Base-by-base conservation (phyloP, 2,888 invertebrate species). In the Andrena bucephala region DNA sequence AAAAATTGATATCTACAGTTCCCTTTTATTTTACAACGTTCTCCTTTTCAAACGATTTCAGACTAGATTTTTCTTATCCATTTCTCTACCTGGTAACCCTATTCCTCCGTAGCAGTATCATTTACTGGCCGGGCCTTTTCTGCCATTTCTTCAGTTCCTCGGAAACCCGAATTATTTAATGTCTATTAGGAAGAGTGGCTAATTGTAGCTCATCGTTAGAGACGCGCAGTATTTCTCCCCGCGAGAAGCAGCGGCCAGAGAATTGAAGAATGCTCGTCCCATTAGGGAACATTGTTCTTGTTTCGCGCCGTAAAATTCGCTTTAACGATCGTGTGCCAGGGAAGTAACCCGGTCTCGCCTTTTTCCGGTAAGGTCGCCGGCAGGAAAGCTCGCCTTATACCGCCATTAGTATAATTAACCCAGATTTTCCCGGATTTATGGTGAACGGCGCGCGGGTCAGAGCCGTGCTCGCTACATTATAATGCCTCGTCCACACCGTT, bases 371-470 rank as follows among this genome's bases (percentile, higher is more conserved):
- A 86, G 83, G 87, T 86, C 86, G 63, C 67, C 77, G 77, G 73
- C 73, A 81, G 83, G 71, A 89, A 87, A 89, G 81, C 84, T 89
- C 77, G 80, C 83, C 86, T 87, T 85, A 84, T 85, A 85, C 78
- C 63, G 84, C 81, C 81, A 87, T 85, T 87, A 84, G 83, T 86
- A 88, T 88, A 89, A 88, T 88, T 90, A 90, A 90, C 90, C 89
- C 85, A 89, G 86, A 90, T 90, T 89, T 90, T 90, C 86, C 89
- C 87, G 87, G 89, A 89, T 89, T 89, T 90, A 90, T 90, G 87
- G 89, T 90, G 89, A 90, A 87, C 85, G 89, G 89, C 84, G 71
- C 70, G 66, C 77, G 60, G 83, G 80, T 87, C 84, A 77, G 65
- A 82, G 74, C 81, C 59, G 52, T 68, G 77, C 75, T 65, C 63